A percentile compares a stretch with the other conserved stretches of the same genome.
These are phyloP conservation scores for Aphelinus atriplicis DNA, from an alignment of 1,140 invertebrate species.

Conservation along the genomic window DNA sequence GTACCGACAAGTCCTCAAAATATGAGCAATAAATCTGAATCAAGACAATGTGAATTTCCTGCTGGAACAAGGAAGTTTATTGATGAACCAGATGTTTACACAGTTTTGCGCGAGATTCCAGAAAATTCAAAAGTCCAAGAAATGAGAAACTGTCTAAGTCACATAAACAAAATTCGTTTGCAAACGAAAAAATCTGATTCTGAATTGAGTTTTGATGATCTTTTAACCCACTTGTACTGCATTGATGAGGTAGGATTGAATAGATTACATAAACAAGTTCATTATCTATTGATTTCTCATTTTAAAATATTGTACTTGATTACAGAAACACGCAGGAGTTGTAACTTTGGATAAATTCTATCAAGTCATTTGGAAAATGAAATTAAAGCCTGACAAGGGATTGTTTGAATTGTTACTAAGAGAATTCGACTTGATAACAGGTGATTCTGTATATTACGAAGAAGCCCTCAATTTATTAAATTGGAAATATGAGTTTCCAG, in stretches of 20 bases:
- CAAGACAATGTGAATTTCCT: too few species aligned
- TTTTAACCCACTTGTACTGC: conserved; percentile 38
- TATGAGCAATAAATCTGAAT: conserved; percentile 19
- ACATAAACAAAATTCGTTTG: conserved; percentile 42
- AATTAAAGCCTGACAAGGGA: conserved; percentile 34
- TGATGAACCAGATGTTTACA: conserved; percentile 30
- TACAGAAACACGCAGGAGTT: conserved; percentile 10
- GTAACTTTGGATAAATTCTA: conserved; percentile 40
- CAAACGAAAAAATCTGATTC: conserved; percentile 40
- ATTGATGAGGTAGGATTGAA: conserved; percentile 42
- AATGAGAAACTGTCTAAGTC: conserved; percentile 37
- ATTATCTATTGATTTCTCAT: conserved; percentile 19
- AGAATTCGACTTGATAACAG: conserved; percentile 36
- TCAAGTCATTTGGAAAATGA: conserved; percentile 29
- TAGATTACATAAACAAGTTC: too few species aligned
- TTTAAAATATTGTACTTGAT: too few species aligned
- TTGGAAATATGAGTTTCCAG: conserved; percentile 44
- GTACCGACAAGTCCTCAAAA: conserved; percentile 27
- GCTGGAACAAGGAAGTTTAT: too few species aligned
- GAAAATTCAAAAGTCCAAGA: conserved; percentile 10
- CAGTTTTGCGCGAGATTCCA: conserved; percentile 38
- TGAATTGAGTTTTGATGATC: conserved; percentile 32
- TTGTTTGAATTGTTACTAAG: conserved; percentile 42
- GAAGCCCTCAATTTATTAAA: conserved; percentile 47
- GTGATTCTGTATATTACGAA: conserved; percentile 39